Evolutionary conservation across 2,888 invertebrate species (phyloP).

Genomic region (Nipponacmea schrenckii): DNA sequence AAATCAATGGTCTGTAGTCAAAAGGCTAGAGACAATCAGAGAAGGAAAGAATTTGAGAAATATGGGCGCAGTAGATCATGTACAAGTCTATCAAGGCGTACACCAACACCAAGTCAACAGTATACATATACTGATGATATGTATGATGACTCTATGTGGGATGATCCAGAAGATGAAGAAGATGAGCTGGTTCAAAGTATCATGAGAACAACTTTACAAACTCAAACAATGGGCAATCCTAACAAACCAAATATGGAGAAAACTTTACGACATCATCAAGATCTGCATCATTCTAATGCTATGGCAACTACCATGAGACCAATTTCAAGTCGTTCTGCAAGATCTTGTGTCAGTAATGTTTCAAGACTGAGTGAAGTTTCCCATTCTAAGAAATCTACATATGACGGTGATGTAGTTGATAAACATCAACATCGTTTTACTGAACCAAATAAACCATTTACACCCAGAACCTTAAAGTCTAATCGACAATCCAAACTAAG

Average conservation of each 20-base stretch:
- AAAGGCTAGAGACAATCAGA: constrained; percentile 55
- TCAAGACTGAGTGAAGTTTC: constrained; percentile 31
- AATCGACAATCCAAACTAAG: constrained; percentile 58
- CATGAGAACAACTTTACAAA: constrained; percentile 50
- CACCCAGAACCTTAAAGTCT: constrained; percentile 61
- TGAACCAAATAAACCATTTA: constrained; percentile 61
- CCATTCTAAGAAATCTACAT: constrained; percentile 39
- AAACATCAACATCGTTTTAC: constrained; percentile 61
- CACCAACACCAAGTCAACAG: constrained; percentile 22
- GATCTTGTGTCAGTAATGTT: constrained; percentile 37
- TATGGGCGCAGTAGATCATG: constrained; percentile 38
- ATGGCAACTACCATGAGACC: constrained; percentile 24
- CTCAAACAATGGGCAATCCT: constrained; percentile 24
- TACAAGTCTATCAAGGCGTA: constrained; percentile 35
- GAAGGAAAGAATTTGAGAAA: constrained; percentile 38
- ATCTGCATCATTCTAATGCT: not conserved
- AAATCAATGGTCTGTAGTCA: constrained; percentile 53
- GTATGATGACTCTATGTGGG: constrained; percentile 50
- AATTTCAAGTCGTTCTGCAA: constrained; percentile 39
- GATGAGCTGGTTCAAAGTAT: constrained; percentile 50
- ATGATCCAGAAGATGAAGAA: constrained; percentile 52
- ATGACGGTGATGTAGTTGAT: constrained; percentile 59
- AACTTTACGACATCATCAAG: constrained; percentile 10
- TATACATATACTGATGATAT: constrained; percentile 35
- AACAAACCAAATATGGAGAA: constrained; percentile 30